Evolutionary conservation across 2,797 vertebrate species (phyloP).

Genomic region (Crenuchus spilurus): DNA sequence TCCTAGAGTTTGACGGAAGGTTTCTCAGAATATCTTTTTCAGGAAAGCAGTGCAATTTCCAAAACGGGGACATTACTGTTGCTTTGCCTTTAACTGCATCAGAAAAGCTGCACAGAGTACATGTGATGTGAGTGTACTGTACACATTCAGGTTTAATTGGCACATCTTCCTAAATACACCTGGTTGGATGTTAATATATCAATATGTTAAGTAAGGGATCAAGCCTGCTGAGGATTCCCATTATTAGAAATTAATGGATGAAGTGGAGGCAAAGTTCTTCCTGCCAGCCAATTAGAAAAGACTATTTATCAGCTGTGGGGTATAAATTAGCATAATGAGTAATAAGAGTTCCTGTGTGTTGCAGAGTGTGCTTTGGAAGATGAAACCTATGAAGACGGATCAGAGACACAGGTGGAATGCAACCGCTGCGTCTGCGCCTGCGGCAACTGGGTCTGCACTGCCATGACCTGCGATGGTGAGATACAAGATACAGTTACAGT

Average conservation of each 20-base stretch:
- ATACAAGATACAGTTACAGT: neutral
- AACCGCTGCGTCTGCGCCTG: conserved; percentile 98
- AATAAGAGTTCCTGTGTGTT: conserved; percentile 25
- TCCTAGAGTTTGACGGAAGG: neutral
- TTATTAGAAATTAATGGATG: no score
- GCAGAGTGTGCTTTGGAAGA: conserved; percentile 96
- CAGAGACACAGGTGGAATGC: conserved; percentile 96
- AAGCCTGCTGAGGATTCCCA: no score
- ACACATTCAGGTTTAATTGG: no score
- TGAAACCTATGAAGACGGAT: conserved; percentile 92
- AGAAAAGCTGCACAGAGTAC: neutral
- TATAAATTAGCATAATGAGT: no score
- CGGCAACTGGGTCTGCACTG: conserved; percentile 99
- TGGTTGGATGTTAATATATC: no score
- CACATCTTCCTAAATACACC: no score
- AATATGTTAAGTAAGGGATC: no score
- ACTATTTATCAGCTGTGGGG: no score
- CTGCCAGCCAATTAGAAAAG: no score
- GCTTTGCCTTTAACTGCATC: neutral
- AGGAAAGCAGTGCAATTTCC: neutral
- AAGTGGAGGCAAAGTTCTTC: no score
- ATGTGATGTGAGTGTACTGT: no score
- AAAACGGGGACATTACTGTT: neutral
- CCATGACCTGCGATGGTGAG: conserved; percentile 93
- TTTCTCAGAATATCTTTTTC: neutral